phyloP scores from a whole-genome alignment of 2,797 vertebrate genomes.

The Petrocephalus sullivani region DNA sequence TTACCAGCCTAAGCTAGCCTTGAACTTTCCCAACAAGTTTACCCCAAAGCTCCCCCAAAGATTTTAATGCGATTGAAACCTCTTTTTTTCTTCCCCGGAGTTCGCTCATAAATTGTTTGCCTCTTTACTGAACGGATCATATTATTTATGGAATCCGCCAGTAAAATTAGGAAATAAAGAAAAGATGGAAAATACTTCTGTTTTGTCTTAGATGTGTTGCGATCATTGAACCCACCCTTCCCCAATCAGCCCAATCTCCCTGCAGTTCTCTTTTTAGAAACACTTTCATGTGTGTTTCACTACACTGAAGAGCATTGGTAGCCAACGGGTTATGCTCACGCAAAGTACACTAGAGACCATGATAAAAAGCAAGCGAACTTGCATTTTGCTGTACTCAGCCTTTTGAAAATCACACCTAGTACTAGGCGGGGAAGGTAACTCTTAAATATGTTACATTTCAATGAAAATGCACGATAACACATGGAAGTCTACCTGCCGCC shows the following conservation, averaged over 20 bases:
- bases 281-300: slow-evolving; percentile 16
- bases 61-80: background rate
- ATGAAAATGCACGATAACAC: background rate
- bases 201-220: background rate
- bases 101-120: background rate
- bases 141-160: background rate
- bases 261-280: slow-evolving; percentile 14
- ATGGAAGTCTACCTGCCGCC: background rate
- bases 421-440: background rate
- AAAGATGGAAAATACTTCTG: background rate
- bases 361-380: slow-evolving; percentile 6
- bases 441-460: background rate
- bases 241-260: slow-evolving; percentile 21
- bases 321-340: slow-evolving; percentile 7
- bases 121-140: background rate
- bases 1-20: background rate
- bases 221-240: background rate
- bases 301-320: background rate
- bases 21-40: background rate
- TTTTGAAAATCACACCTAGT: slow-evolving; percentile 10
- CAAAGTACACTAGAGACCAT: slow-evolving; percentile 19
- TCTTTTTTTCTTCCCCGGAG: background rate
- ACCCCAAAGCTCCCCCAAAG: background rate
- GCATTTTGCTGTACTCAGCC: background rate
- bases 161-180: background rate